Conservation (phyloP, 2,888 invertebrate species). For the Caenorhabditis sp. region DNA sequence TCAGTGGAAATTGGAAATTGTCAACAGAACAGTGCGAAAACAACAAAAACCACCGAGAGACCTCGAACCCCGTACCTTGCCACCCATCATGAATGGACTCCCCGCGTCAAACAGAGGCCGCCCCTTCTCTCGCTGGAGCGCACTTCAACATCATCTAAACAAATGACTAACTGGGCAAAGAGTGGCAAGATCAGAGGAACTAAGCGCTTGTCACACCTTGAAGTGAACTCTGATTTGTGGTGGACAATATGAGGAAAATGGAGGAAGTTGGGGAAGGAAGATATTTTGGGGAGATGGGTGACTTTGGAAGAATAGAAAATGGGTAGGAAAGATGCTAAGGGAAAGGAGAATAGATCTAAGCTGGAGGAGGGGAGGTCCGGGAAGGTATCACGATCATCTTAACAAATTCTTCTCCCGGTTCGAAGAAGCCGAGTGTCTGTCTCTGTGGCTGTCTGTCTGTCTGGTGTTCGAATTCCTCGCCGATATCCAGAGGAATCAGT, state of each 20-base stretch:
- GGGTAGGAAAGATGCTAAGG: too few relatives aligned
- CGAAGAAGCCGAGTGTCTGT: conserved; percentile 1
- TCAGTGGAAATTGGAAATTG: background rate
- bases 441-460: too few relatives aligned
- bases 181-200: background rate
- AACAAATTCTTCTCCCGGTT: background rate
- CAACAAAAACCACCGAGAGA: too few relatives aligned
- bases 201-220: background rate
- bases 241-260: too few relatives aligned
- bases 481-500: background rate
- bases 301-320: background rate
- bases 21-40: background rate
- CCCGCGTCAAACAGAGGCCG: too few relatives aligned
- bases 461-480: too few relatives aligned
- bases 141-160: background rate
- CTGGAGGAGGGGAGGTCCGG: background rate
- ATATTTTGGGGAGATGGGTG: too few relatives aligned
- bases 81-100: too few relatives aligned
- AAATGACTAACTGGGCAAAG: background rate
- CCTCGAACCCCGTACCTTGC: too few relatives aligned
- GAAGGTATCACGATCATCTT: background rate
- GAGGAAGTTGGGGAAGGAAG: too few relatives aligned
- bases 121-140: background rate
- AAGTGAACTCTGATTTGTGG: conserved; percentile 12
- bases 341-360: too few relatives aligned